phyloP scores from a whole-genome alignment of 2,113 vertebrate genomes.

The Perognathus longimembris region DNA sequence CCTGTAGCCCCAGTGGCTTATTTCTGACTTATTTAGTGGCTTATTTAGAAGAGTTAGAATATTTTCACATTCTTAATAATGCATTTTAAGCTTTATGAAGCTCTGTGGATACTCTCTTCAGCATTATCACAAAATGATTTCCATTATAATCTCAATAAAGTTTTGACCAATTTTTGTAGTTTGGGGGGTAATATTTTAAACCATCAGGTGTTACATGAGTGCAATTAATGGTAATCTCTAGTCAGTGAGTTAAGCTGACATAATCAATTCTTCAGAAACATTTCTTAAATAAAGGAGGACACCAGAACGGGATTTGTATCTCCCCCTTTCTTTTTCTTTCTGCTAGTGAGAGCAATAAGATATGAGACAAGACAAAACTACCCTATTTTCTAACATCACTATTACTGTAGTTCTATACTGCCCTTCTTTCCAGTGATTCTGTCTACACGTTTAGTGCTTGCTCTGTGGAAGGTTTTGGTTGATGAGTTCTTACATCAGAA shows the following conservation, averaged over 20 bases:
- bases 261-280: background rate
- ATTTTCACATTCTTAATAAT: background rate
- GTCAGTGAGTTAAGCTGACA: conserved; percentile 13
- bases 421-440: background rate
- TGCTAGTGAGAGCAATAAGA: background rate
- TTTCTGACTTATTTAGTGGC: too few relatives aligned
- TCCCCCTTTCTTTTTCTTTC: background rate
- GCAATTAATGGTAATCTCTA: background rate
- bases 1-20: background rate
- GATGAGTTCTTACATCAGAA: conserved; percentile 21
- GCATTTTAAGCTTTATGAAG: too few relatives aligned
- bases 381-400: background rate
- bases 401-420: background rate
- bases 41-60: background rate
- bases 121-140: conserved; percentile 36
- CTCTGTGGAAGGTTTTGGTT: background rate
- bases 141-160: conserved; percentile 11
- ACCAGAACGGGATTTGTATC: background rate
- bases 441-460: background rate
- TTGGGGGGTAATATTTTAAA: conserved; percentile 32
- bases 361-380: background rate
- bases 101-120: conserved; percentile 42
- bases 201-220: background rate
- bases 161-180: conserved; percentile 25
- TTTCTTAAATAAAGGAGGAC: conserved; percentile 6